phyloP scores from a whole-genome alignment of 2,797 vertebrate genomes.

The Apodemus agrarius region DNA sequence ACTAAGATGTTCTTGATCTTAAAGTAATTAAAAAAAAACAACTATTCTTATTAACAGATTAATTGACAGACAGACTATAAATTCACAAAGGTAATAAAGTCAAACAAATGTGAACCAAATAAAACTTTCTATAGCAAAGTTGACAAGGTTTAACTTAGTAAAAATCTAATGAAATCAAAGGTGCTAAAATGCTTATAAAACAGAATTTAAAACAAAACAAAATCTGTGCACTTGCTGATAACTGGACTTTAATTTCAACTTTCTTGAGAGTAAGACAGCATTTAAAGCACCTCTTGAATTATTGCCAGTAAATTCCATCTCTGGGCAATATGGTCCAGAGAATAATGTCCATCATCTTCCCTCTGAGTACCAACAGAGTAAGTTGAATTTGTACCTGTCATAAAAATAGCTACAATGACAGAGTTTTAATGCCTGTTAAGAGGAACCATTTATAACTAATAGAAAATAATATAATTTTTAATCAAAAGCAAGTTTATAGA shows the following conservation, averaged over 20 bases:
- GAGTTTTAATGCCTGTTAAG: background rate
- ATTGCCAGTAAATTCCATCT: background rate
- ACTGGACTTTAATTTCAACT: background rate
- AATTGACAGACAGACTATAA: background rate
- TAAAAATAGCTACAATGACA: background rate
- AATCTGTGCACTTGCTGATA: background rate
- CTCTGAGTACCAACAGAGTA: background rate
- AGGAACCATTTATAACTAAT: background rate
- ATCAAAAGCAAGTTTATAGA: background rate
- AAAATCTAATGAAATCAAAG: conserved; percentile 53
- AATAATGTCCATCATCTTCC: background rate
- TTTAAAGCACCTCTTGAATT: background rate
- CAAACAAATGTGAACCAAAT: conserved; percentile 55
- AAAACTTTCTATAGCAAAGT: conserved; percentile 25
- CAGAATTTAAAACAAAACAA: conserved; percentile 44
- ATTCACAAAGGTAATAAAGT: conserved; percentile 58
- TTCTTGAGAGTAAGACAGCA: background rate
- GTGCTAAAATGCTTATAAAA: background rate
- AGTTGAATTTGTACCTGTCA: background rate
- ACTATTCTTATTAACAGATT: conserved; percentile 57
- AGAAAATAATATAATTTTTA: background rate
- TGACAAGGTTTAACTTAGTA: conserved; percentile 51
- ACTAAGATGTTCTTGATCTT: background rate
- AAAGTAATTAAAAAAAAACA: conserved; percentile 18
- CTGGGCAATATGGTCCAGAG: background rate